A percentile compares a stretch with the other conserved stretches of the same genome.
These are phyloP conservation scores for Eumeta japonica DNA, from an alignment of 1,140 invertebrate species.

Conservation along the genomic window DNA sequence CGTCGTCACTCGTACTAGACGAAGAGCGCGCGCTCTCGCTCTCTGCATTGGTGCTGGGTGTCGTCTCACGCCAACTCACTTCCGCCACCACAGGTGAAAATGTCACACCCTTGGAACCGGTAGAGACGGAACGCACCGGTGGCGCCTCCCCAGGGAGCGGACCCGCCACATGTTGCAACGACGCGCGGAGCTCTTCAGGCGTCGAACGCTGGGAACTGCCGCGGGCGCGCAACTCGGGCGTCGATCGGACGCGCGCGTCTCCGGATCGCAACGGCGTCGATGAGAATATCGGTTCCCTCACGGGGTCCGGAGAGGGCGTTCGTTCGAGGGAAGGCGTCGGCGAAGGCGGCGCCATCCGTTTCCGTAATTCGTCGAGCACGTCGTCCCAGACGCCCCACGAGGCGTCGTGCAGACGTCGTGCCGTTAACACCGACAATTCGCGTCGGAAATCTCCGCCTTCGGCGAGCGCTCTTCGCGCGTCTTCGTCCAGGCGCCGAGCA, in stretches of 20 bases:
- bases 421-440: conserved; percentile 56
- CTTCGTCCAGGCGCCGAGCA: conserved; percentile 40
- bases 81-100: conserved; percentile 73
- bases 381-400: conserved; percentile 51
- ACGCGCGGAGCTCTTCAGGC: conserved; percentile 54
- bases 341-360: conserved; percentile 13
- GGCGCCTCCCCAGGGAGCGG: conserved; percentile 35
- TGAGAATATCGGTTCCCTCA: conserved; percentile 30
- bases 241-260: conserved; percentile 60
- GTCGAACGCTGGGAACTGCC: conserved; percentile 39
- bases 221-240: conserved; percentile 62
- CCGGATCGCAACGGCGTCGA: conserved; percentile 43
- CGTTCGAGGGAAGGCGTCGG: conserved; percentile 36
- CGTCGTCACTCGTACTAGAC: conserved; percentile 36
- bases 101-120: conserved; percentile 50
- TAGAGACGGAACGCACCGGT: conserved; percentile 48
- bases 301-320: conserved; percentile 38
- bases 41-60: conserved; percentile 28
- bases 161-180: conserved; percentile 57
- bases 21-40: conserved; percentile 26
- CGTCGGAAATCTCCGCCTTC: conserved; percentile 52
- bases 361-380: conserved; percentile 47
- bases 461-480: conserved; percentile 35
- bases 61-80: conserved; percentile 67
- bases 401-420: conserved; percentile 33